Percentiles rank a stretch among this genome's conserved stretches.
Evolutionary conservation across 2,888 invertebrate species (phyloP).

Genomic region (Hyles lineata): DNA sequence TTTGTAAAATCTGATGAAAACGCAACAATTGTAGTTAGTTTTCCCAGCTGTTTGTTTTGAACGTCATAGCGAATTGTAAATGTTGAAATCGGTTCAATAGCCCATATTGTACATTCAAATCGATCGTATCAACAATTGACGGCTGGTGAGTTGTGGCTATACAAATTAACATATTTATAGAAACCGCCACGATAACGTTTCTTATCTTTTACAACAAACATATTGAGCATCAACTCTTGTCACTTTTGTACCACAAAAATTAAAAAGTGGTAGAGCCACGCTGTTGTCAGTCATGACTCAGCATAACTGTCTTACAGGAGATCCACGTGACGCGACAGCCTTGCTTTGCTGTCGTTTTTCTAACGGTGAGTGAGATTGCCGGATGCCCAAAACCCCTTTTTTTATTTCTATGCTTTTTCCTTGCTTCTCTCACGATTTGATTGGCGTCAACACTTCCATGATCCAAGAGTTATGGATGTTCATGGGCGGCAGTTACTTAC

Average conservation of each 20-base stretch:
- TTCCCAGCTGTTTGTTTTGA: constrained; percentile 45
- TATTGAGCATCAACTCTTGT: background rate
- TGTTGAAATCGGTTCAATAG: constrained; percentile 55
- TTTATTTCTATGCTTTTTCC: too few species aligned
- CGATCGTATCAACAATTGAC: constrained; percentile 43
- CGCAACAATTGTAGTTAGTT: background rate
- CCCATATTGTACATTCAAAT: constrained; percentile 57
- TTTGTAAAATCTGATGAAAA: constrained; percentile 12
- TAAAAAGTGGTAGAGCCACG: too few species aligned
- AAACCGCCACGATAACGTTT: constrained; percentile 18
- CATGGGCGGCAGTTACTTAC: too few species aligned
- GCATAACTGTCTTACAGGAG: too few species aligned
- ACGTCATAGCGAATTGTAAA: constrained; percentile 51
- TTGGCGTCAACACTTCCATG: too few species aligned
- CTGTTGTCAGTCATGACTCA: too few species aligned
- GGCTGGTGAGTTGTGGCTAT: constrained; percentile 38
- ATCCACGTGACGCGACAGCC: too few species aligned
- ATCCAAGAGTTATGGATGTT: too few species aligned
- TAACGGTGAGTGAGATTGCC: too few species aligned
- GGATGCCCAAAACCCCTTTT: too few species aligned
- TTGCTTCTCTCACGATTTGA: too few species aligned
- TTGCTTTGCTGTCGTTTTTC: too few species aligned
- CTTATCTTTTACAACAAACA: background rate
- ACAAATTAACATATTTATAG: constrained; percentile 39
- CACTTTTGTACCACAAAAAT: background rate